Evolutionary conservation across 2,888 invertebrate genomes (phyloP), one percentile per base, ranked within the genome.

Genomic region (Gnatocerus cornutus): DNA sequence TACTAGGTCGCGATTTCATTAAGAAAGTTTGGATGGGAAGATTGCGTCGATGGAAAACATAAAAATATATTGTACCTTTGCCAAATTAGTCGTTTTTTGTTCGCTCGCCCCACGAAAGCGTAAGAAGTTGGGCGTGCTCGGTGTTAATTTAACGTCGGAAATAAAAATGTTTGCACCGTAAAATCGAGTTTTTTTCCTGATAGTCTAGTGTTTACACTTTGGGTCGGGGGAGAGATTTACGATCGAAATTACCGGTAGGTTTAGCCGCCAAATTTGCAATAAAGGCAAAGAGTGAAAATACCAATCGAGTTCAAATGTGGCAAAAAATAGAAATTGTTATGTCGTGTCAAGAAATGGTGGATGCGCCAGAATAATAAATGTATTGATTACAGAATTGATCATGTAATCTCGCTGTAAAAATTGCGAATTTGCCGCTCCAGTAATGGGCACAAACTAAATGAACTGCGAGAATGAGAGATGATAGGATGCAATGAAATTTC

Each of bases 131-230:
- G 27, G 50, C 13, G 16, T 52, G 52, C 41, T 63, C 27, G 52
- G 45, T 45, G 64, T 64, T 64, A 64, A 64, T 64, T 64, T 55
- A 64, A 64, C 43, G 45, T n/a, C 45, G 64, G 64, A 64, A 64
- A 64, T 64, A 55, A 55, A 64, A 64, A 12, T 53, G 64, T 64
- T 64, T 30, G 33, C 16, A n/a, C 14, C 41, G 50, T 43, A 64
- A 64, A 64, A 62, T 64, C 53, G 53, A 64, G 30, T 12, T 53
- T 64, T 62, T 61, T 48, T 30, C 46, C 9, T 30, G 8, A 59
- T 33, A 13, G 21, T 21, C 21, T 21, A 61, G 13, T 48, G 53
- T 16, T 37, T 37, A 14, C 50, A 63, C 52, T 43, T 21, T 43
- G 41, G 43, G 16, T 63, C 52, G 8, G 41, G 30, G 39, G n/a